Evolutionary conservation across 1,140 invertebrate genomes (phyloP).

Genomic region (Steinernema feltiae): DNA sequence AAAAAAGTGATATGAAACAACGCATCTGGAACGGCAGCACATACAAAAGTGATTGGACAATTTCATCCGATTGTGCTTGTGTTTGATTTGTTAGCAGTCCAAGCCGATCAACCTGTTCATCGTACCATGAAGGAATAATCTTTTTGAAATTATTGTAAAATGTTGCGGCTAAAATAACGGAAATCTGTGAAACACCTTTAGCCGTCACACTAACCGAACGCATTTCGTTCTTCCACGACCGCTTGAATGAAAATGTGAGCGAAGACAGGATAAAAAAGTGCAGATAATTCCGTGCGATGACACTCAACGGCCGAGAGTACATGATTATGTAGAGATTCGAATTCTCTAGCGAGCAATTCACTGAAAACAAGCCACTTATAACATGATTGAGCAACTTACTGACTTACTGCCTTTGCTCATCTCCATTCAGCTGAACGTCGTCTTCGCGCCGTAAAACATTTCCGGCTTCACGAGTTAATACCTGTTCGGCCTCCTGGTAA

Average conservation of each 20-base stretch:
- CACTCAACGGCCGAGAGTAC: constrained; percentile 28
- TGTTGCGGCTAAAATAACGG: constrained; percentile 27
- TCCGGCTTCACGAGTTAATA: constrained; percentile 1
- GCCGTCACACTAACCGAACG: not conserved
- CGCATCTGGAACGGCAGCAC: not conserved
- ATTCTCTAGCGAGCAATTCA: constrained; percentile 26
- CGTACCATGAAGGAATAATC: constrained; percentile 19
- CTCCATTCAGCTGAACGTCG: not conserved
- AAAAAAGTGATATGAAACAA: constrained; percentile 18
- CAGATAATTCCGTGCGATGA: constrained; percentile 27
- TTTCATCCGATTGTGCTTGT: constrained; percentile 16
- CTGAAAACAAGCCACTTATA: constrained; percentile 18
- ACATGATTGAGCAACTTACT: constrained; percentile 10
- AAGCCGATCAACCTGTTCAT: constrained; percentile 24
- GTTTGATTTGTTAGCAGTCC: constrained; percentile 12
- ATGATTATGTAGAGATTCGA: constrained; percentile 26
- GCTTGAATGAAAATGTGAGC: constrained; percentile 26
- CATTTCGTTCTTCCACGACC: constrained; percentile 1
- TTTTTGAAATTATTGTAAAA: constrained; percentile 22
- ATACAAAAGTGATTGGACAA: constrained; percentile 16
- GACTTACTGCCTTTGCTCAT: not conserved
- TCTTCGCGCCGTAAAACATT: not conserved
- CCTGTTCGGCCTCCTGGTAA: constrained; percentile 18
- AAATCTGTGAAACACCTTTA: too few species aligned
- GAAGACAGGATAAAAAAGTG: constrained; percentile 30